Percentiles rank a stretch among this genome's conserved stretches.
These are phyloP conservation scores for Merops nubicus DNA, from an alignment of 2,113 vertebrate genomes.

Conservation along the genomic window DNA sequence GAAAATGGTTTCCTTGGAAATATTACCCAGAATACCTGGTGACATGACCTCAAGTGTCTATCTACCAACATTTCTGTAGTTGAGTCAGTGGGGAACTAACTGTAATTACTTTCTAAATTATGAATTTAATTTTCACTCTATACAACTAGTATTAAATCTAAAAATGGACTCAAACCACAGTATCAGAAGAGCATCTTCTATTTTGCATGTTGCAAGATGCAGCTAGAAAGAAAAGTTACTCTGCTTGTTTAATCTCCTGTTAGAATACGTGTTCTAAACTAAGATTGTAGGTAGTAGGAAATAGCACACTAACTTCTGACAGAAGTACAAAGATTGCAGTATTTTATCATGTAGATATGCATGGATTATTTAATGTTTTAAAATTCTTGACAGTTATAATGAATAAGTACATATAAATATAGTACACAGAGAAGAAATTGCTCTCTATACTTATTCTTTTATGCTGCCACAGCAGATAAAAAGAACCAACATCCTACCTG, in stretches of 20 bases:
- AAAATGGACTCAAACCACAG: not conserved
- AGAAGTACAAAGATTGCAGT: not conserved
- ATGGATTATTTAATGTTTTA: not conserved
- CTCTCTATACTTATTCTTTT: not conserved
- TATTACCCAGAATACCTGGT: not conserved
- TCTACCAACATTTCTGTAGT: not conserved
- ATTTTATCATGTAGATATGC: not conserved
- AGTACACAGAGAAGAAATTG: not conserved
- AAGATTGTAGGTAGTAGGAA: not conserved
- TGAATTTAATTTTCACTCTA: not conserved
- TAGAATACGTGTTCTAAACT: not conserved
- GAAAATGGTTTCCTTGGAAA: constrained; percentile 39
- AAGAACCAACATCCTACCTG: not conserved
- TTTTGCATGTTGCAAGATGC: not conserved
- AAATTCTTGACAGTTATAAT: not conserved
- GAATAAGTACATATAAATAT: not conserved
- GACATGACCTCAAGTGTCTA: not conserved
- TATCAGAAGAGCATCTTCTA: not conserved
- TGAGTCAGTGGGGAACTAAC: not conserved
- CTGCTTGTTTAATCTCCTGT: not conserved
- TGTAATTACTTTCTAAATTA: not conserved
- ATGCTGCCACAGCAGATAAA: constrained; percentile 2
- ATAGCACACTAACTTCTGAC: not conserved
- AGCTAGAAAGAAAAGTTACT: not conserved
- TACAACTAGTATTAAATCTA: not conserved